Conservation (phyloP, 2,888 invertebrate species). For the Neuroscelio doddi region DNA sequence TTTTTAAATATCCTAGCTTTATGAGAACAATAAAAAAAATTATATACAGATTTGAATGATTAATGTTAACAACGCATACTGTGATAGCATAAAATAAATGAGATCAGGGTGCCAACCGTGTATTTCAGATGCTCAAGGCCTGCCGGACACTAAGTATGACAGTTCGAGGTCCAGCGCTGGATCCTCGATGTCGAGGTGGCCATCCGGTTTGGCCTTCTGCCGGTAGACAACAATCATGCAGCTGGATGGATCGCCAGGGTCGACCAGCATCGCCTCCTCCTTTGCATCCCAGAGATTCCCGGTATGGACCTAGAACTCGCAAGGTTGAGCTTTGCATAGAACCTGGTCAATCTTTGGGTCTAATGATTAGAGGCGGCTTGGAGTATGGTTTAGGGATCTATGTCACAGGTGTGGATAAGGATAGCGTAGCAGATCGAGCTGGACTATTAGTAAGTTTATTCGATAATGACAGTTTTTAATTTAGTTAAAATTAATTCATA, state of each 20-base stretch:
- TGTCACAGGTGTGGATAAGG: conserved; percentile 95
- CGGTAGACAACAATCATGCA: conserved; percentile 83
- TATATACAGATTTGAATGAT: too few relatives aligned
- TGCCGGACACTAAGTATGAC: conserved; percentile 92
- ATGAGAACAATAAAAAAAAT: too few relatives aligned
- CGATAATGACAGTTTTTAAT: too few relatives aligned
- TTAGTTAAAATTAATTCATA: too few relatives aligned
- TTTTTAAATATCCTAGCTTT: too few relatives aligned
- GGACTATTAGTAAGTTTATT: conserved; percentile 87
- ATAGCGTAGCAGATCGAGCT: conserved; percentile 92
- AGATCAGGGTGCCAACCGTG: conserved; percentile 10
- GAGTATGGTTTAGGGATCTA: conserved; percentile 97
- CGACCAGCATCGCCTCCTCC: conserved; percentile 90
- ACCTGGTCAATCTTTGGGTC: conserved; percentile 91
- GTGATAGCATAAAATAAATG: conserved; percentile 9
- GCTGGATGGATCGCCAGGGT: conserved; percentile 95
- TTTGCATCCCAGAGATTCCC: conserved; percentile 73
- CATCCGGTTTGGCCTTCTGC: conserved; percentile 70
- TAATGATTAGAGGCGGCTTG: conserved; percentile 95
- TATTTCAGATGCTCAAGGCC: conserved; percentile 88
- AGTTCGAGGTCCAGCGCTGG: conserved; percentile 85
- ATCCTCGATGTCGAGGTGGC: conserved; percentile 74
- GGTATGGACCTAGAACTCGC: conserved; percentile 67
- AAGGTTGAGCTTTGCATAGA: conserved; percentile 91
- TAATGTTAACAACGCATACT: too few relatives aligned